Conservation (phyloP, 2,113 vertebrate genomes). For the Pelmatolapia mariae region DNA sequence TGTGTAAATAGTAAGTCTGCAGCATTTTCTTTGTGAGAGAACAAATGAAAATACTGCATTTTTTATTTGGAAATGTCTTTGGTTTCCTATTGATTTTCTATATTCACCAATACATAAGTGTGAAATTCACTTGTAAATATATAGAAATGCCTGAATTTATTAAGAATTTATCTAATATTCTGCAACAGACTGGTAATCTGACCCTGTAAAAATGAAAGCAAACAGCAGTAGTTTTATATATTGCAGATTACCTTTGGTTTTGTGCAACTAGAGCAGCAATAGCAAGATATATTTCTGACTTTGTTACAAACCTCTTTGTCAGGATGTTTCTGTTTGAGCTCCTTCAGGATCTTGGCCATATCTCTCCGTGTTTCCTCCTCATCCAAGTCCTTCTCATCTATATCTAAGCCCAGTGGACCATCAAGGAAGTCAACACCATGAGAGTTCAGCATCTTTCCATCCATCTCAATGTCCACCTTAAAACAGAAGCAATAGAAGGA, state of each 20-base stretch:
- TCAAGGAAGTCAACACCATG: constrained; percentile 95
- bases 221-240: neutral
- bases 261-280: neutral
- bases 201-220: neutral
- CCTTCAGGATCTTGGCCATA: constrained; percentile 97
- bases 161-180: neutral
- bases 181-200: neutral
- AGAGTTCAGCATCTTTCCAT: constrained; percentile 95
- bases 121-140: neutral
- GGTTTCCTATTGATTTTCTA: neutral
- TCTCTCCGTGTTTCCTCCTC: constrained; percentile 95
- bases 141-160: neutral
- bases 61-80: neutral
- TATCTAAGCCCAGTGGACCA: constrained; percentile 85
- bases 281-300: neutral
- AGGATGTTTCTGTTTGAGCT: constrained; percentile 96
- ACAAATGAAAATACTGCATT: neutral
- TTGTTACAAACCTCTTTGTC: constrained; percentile 81
- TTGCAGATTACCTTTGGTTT: neutral
- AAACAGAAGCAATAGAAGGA: neutral
- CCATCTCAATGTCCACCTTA: constrained; percentile 95
- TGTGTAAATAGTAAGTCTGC: neutral
- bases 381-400: constrained; percentile 92
- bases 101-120: neutral
- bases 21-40: neutral